Percentiles rank a stretch among this genome's conserved stretches.
phyloP scores from a whole-genome alignment of 2,888 invertebrate species.

The Lasius fuliginosus region DNA sequence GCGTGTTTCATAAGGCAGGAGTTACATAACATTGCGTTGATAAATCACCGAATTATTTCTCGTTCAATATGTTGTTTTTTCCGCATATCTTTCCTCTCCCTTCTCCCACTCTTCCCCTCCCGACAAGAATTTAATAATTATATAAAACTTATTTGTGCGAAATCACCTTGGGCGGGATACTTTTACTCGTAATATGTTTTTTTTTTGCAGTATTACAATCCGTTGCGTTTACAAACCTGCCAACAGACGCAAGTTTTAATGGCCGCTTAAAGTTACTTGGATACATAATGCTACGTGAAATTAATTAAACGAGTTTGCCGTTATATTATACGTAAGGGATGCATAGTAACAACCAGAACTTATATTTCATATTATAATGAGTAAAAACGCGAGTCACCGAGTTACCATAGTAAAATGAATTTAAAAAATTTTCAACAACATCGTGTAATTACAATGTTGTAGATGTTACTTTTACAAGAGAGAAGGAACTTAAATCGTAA shows the following conservation, averaged over 20 bases:
- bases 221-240: not conserved
- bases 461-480: not conserved
- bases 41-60: constrained; percentile 8
- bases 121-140: constrained; percentile 23
- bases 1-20: constrained; percentile 33
- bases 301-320: constrained; percentile 34
- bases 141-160: not conserved
- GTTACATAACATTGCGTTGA: constrained; percentile 18
- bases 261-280: constrained; percentile 3
- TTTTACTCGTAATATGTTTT: not conserved
- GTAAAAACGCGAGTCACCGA: not conserved
- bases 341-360: not conserved
- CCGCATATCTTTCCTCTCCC: not conserved
- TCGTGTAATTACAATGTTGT: not conserved
- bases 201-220: not conserved
- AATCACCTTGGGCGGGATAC: not conserved
- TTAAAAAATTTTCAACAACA: not conserved
- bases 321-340: not conserved
- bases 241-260: constrained; percentile 34
- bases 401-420: not conserved
- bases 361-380: constrained; percentile 12
- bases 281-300: constrained; percentile 8
- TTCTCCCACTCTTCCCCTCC: not conserved
- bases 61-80: not conserved
- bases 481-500: not conserved